phyloP scores from a whole-genome alignment of 1,140 invertebrate species.

The Musca vetustissima region DNA sequence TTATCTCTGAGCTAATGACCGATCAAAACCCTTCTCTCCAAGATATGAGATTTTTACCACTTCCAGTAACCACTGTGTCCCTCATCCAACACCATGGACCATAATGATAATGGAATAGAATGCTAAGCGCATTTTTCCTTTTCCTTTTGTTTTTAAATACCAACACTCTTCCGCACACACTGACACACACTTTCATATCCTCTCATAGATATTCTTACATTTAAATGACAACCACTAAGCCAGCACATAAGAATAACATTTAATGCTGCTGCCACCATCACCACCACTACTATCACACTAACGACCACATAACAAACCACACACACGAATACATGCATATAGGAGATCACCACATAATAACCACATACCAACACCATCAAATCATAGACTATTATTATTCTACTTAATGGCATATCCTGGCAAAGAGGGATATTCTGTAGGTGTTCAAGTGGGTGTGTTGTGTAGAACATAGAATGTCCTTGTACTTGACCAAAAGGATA shows the following conservation, averaged over 20 bases:
- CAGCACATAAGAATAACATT: constrained; percentile 12
- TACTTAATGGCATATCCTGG: no score
- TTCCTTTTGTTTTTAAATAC: no score
- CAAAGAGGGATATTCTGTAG: no score
- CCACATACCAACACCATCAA: not conserved
- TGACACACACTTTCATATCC: not conserved
- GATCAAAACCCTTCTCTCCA: no score
- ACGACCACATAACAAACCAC: not conserved
- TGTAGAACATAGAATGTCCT: constrained; percentile 4
- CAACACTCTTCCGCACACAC: not conserved
- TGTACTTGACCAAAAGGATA: constrained; percentile 24
- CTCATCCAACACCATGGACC: no score
- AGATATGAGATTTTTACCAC: no score
- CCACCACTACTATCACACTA: not conserved
- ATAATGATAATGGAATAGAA: no score
- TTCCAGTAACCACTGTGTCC: no score
- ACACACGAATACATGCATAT: not conserved
- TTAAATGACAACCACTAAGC: constrained; percentile 16
- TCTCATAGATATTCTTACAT: not conserved
- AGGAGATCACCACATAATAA: not conserved
- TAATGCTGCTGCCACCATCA: not conserved
- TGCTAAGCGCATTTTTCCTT: no score
- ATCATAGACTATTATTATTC: no score
- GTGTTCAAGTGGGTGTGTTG: no score
- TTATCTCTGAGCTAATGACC: no score